Evolutionary conservation across 2,113 vertebrate species (phyloP), one percentile per base, ranked within the genome.

Genomic region (Poicephalus gulielmi): DNA sequence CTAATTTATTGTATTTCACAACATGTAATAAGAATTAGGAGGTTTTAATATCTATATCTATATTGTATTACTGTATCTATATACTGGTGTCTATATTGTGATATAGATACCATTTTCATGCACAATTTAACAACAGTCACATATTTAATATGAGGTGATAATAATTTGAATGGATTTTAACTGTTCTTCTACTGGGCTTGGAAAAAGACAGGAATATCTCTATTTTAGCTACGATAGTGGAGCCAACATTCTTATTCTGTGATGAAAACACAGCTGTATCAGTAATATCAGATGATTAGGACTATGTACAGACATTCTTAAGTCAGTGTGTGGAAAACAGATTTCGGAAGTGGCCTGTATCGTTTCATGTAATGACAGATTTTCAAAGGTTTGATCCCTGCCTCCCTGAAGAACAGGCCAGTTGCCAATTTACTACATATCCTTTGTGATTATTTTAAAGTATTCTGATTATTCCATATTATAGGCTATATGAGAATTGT

Each of bases 381-480:
- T 82, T 82, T 52, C 62, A 84, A 87, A 68, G 12, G 27, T 60
- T 87, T 5, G 4, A 11, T 52, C 13, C 35, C 64, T 37, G 25
- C 2, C 8, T 4, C 16, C 43, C 33, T 0, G 1, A 22, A 73
- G 59, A 88, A 60, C 4, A 50, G 33, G 30, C 11, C 25, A 69
- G 33, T 39, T 93, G 22, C 49, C 63, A 92, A 64, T 92, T 86
- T 44, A 60, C 10, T 39, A 19, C 8, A 14, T 33, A 75, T 9
- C 2, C 16, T 64, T 76, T 66, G 30, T 17, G 10, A 80, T 50
- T 81, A 71, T 68, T 88, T 82, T 12, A 64, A 78, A 90, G 35
- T 43, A 86, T 75, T 88, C 50, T 90, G 41, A 86, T 92, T 63
- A 81, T 88, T 90, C 30, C 17, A 14, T 69, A 59, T 70, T 86